Base-by-base conservation (phyloP, 2,113 vertebrate genomes). In the Mystacornis crossleyi region DNA sequence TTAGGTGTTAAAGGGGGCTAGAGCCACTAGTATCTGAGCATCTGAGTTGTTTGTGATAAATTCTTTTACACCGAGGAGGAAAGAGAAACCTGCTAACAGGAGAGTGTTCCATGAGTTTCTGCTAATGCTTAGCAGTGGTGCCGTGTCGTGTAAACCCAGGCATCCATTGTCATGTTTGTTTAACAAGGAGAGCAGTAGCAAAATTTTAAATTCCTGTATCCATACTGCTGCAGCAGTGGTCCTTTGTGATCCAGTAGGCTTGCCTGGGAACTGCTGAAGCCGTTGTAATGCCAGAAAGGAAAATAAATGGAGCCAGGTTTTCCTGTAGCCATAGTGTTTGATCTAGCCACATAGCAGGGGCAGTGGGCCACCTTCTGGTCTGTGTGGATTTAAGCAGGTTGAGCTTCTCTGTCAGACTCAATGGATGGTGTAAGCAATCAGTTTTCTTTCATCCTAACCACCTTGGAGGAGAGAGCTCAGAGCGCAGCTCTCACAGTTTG, bases 271-370 rank as follows among this genome's bases (percentile, higher is more conserved):
- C 48, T 75, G 33, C 61, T 64, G n/a, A 54, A 80, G 21, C 34
- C 51, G 29, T 43, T 60, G 34, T 60, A 86, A 21, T 47, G 31
- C 15, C 36, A 54, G 50, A 62, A 83, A 26, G 38, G 81, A 55
- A 86, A 43, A 83, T 42, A 80, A 54, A 50, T 14, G 38, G 38
- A 73, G 36, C 18, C 18, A 31, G 11, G 8, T 62, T 70, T 60
- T 85, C 47, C 11, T 0, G 0, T 14, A 33, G 28, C 53, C 0
- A 1, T 31, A 4, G 7, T 54, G 25, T 36, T 65, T 60, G 40
- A 81, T 18, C 38, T 66, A 15, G 15, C 18, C 28, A 12, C 36
- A 20, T 15, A 45, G 0, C 13, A 45, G 70, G 42, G 66, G 29
- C 8, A 4, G 11, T 10, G 33, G 51, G 8, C 51, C 33, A n/a